Conservation (phyloP, 2,113 vertebrate species). For the Callorhinus ursinus region DNA sequence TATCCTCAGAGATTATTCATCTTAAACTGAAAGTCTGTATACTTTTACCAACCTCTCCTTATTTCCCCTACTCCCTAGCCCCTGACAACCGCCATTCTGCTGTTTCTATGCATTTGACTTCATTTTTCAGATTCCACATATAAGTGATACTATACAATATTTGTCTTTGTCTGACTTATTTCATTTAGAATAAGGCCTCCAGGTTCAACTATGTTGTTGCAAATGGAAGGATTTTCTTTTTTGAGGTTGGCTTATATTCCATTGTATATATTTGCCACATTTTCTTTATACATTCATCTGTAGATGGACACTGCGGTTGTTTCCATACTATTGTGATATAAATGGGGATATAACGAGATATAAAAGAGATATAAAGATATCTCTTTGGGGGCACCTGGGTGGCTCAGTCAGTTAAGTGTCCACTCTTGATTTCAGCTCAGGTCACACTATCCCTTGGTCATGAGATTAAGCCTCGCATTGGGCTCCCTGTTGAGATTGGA, state of each 20-base stretch:
- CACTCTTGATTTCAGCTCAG: background rate
- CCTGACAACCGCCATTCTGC: background rate
- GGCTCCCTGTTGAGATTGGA: background rate
- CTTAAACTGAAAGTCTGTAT: background rate
- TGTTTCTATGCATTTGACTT: background rate
- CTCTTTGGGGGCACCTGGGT: background rate
- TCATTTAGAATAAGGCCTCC: background rate
- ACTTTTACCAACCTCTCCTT: background rate
- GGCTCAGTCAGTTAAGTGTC: background rate
- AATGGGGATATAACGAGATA: background rate
- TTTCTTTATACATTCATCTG: background rate
- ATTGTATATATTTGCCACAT: background rate
- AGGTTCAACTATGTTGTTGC: background rate
- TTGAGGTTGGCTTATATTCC: background rate
- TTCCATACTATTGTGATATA: background rate
- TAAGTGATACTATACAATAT: background rate
- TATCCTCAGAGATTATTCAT: background rate
- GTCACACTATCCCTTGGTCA: background rate
- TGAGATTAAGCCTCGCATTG: background rate
- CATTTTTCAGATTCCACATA: background rate
- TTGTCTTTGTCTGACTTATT: background rate
- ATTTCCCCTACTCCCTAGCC: background rate
- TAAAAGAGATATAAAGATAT: background rate
- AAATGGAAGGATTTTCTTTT: background rate
- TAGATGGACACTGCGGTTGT: background rate